Evolutionary conservation across 2,113 vertebrate species (phyloP).

Genomic region (Ameiurus melas): DNA sequence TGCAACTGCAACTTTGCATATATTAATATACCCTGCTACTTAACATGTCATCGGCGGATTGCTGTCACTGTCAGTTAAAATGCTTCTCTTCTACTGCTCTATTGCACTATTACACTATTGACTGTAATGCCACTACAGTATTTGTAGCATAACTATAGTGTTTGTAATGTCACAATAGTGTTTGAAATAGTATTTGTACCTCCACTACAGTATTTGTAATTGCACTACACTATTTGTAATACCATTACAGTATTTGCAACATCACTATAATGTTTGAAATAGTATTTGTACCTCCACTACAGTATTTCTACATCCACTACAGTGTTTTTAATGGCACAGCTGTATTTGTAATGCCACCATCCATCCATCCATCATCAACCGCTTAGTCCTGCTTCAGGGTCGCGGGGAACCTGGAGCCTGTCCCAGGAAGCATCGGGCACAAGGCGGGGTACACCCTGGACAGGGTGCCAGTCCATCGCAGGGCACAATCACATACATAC

Average conservation of each 20-base stretch:
- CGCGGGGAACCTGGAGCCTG: too few relatives aligned
- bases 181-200: neutral
- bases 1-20: neutral
- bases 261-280: neutral
- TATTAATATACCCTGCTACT: neutral
- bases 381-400: too few relatives aligned
- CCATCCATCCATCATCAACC: too few relatives aligned
- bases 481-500: too few relatives aligned
- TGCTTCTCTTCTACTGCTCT: neutral
- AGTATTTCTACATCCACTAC: neutral
- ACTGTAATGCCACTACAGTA: neutral
- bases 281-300: neutral
- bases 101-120: neutral
- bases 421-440: too few relatives aligned
- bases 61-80: neutral
- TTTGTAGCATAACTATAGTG: neutral
- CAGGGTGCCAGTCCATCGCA: too few relatives aligned
- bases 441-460: too few relatives aligned
- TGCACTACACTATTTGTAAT: neutral
- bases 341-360: neutral
- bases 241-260: neutral
- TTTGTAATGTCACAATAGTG: neutral
- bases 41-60: neutral
- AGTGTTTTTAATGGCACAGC: neutral
- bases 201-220: neutral